Conservation (phyloP, 2,888 invertebrate species). For the Aporophyla lueneburgensis region DNA sequence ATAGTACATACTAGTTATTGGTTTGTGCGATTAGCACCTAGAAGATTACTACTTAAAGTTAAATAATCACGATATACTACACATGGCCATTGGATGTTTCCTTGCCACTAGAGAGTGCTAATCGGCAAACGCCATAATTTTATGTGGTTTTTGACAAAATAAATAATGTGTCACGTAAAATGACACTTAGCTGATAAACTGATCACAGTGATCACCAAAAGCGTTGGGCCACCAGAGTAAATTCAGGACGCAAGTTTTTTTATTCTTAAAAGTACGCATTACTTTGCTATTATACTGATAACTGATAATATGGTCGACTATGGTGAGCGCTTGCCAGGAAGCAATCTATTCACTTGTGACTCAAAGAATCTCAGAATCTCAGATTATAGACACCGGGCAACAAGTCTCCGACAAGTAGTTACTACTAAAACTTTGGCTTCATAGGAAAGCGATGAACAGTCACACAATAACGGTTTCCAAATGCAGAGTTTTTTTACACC, state of each 20-base stretch:
- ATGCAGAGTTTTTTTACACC: too few species aligned
- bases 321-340: background rate
- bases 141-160: background rate
- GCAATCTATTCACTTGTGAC: background rate
- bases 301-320: too few species aligned
- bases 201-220: background rate
- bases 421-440: too few species aligned
- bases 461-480: too few species aligned
- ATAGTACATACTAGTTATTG: background rate
- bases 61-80: conserved; percentile 22
- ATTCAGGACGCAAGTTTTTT: too few species aligned
- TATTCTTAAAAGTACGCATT: too few species aligned
- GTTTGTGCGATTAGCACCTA: conserved; percentile 32
- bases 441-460: too few species aligned
- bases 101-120: background rate
- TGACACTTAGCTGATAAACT: background rate
- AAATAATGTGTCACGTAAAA: background rate
- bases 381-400: background rate
- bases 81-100: background rate
- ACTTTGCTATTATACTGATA: too few species aligned
- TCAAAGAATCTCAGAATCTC: background rate
- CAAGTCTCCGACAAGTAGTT: background rate
- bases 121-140: background rate
- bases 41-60: background rate
- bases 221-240: too few species aligned